Percentiles rank a stretch among this genome's conserved stretches.
Conservation (phyloP, 2,797 vertebrate genomes). For the Xiphophorus birchmanni region DNA sequence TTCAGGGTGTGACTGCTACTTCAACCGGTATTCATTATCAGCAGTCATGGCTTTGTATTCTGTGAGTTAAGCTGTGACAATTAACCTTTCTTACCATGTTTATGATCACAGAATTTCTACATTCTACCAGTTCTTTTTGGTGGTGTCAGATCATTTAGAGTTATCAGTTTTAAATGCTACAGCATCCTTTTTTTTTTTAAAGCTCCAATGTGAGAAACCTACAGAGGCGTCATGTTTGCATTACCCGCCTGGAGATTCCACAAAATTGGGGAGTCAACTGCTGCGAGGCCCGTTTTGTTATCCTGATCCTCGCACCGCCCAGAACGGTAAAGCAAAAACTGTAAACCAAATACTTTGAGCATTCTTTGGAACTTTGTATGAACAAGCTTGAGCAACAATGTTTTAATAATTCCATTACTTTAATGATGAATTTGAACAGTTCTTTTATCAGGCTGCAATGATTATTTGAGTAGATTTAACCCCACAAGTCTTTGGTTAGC, state of each 20-base stretch:
- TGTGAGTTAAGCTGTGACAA: constrained; percentile 82
- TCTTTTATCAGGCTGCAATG: background rate
- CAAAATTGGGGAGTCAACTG: constrained; percentile 97
- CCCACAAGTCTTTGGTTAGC: background rate
- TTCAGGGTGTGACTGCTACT: constrained; percentile 91
- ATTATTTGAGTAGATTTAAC: background rate
- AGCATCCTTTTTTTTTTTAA: constrained; percentile 10
- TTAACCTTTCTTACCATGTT: background rate
- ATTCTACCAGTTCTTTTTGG: background rate
- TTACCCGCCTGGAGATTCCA: constrained; percentile 88
- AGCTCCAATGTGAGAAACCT: constrained; percentile 89
- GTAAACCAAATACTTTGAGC: background rate
- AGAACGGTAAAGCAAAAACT: constrained; percentile 81
- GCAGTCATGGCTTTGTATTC: constrained; percentile 95
- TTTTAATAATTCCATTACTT: background rate
- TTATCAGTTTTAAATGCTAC: background rate
- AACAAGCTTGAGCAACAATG: background rate
- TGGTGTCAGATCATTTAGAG: background rate
- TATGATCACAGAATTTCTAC: background rate
- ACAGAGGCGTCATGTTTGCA: constrained; percentile 88
- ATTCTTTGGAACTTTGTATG: background rate
- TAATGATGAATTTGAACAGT: background rate
- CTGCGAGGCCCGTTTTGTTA: constrained; percentile 90
- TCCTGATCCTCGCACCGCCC: constrained; percentile 90
- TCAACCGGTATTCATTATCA: constrained; percentile 90